Evolutionary conservation across 2,888 invertebrate genomes (phyloP).

Genomic region (Dusona sp.): DNA sequence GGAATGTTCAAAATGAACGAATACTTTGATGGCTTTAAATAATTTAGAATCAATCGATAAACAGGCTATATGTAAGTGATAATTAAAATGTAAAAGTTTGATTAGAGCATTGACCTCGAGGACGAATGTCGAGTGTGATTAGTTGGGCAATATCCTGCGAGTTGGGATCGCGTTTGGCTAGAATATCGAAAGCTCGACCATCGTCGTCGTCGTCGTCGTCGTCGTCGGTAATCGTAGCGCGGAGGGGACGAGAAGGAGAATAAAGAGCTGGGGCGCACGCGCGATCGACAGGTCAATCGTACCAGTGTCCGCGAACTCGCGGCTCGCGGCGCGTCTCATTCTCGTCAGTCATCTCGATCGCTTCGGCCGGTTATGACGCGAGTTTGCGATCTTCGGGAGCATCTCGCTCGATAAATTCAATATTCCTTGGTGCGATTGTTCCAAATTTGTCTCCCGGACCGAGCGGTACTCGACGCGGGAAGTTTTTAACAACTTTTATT

Average conservation of each 20-base stretch:
- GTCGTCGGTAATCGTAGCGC: neutral
- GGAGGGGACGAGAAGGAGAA: neutral
- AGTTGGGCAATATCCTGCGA: neutral
- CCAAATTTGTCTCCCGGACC: too few relatives aligned
- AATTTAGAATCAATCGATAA: neutral
- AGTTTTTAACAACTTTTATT: neutral
- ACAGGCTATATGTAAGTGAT: neutral
- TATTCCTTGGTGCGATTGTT: neutral
- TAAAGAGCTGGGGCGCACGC: neutral
- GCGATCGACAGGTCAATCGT: slow-evolving; percentile 29
- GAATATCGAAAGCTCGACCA: neutral
- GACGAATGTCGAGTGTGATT: neutral
- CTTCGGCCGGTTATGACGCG: neutral
- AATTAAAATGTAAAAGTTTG: slow-evolving; percentile 19
- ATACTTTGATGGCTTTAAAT: neutral
- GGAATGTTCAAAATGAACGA: neutral
- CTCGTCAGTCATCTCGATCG: slow-evolving; percentile 13
- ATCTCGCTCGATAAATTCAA: neutral
- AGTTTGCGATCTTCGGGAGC: neutral
- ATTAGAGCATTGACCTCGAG: neutral
- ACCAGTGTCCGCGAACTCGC: neutral
- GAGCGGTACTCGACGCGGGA: neutral
- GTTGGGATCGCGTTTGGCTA: neutral
- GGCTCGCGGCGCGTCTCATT: neutral
- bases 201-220: neutral